Percentiles rank a stretch among this genome's conserved stretches.
phyloP scores from a whole-genome alignment of 1,140 invertebrate genomes.

The Subanguina moxae region DNA sequence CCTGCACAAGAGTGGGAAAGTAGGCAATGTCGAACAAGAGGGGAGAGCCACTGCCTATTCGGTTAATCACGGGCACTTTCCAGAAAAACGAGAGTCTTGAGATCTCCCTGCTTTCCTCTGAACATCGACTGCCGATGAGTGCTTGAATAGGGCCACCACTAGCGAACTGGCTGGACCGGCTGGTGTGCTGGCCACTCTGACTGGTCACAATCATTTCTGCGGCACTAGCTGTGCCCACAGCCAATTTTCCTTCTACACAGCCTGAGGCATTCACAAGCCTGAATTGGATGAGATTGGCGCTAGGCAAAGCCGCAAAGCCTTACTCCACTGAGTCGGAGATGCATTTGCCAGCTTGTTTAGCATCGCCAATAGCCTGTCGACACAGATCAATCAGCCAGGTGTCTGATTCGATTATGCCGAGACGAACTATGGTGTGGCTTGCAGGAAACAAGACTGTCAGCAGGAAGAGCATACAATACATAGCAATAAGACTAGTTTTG shows the following conservation, averaged over 20 bases:
- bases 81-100: conserved; percentile 45
- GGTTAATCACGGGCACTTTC: conserved; percentile 40
- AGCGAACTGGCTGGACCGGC: conserved; percentile 14
- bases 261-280: conserved; percentile 29
- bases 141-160: conserved; percentile 40
- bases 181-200: not conserved
- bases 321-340: conserved; percentile 16
- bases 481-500: too few relatives aligned
- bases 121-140: conserved; percentile 37
- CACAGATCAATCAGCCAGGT: conserved; percentile 22
- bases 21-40: conserved; percentile 26
- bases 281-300: too few relatives aligned
- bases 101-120: conserved; percentile 35
- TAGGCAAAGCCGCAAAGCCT: too few relatives aligned
- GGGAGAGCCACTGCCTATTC: conserved; percentile 19
- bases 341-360: conserved; percentile 32
- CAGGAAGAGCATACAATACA: too few relatives aligned
- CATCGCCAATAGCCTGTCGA: conserved; percentile 26
- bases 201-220: conserved; percentile 12
- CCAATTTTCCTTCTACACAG: conserved; percentile 1
- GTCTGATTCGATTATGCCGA: conserved; percentile 39
- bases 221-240: not conserved
- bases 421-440: not conserved
- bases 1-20: conserved; percentile 41
- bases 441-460: too few relatives aligned